Evolutionary conservation across 1,140 invertebrate species (phyloP).

Genomic region (Wasmannia auropunctata): DNA sequence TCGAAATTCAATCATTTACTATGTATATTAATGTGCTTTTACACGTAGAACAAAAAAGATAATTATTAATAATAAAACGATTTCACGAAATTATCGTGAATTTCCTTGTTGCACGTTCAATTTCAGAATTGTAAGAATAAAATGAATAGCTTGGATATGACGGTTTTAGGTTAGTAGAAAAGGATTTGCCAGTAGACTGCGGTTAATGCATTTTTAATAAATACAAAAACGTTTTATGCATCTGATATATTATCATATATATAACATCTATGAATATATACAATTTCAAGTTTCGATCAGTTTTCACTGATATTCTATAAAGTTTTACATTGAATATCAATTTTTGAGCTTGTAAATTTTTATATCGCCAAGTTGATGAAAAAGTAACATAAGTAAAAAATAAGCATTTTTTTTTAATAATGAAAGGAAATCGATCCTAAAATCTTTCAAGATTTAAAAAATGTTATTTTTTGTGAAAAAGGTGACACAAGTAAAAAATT

Average conservation of each 20-base stretch:
- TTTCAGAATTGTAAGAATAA: neutral
- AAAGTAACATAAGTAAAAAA: too few relatives aligned
- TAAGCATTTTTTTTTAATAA: too few relatives aligned
- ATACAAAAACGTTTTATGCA: neutral
- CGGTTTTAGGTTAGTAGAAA: neutral
- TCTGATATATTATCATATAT: neutral
- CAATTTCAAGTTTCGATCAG: neutral
- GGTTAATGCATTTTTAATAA: neutral
- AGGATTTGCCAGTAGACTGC: neutral
- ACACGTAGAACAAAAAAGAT: neutral
- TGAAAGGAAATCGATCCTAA: too few relatives aligned
- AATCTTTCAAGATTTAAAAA: too few relatives aligned
- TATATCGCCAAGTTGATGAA: too few relatives aligned
- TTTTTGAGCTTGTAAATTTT: too few relatives aligned
- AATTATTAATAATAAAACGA: neutral
- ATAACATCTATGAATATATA: neutral
- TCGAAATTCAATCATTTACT: neutral
- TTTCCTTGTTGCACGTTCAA: neutral
- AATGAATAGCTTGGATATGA: neutral
- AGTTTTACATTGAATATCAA: too few relatives aligned
- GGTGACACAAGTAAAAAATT: too few relatives aligned
- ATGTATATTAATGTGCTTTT: neutral
- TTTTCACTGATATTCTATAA: neutral
- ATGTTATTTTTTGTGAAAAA: too few relatives aligned
- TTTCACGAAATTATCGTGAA: neutral